Evolutionary conservation across 2,113 vertebrate species (phyloP), one percentile per base, ranked within the genome.

Genomic region (Scopus umbretta): DNA sequence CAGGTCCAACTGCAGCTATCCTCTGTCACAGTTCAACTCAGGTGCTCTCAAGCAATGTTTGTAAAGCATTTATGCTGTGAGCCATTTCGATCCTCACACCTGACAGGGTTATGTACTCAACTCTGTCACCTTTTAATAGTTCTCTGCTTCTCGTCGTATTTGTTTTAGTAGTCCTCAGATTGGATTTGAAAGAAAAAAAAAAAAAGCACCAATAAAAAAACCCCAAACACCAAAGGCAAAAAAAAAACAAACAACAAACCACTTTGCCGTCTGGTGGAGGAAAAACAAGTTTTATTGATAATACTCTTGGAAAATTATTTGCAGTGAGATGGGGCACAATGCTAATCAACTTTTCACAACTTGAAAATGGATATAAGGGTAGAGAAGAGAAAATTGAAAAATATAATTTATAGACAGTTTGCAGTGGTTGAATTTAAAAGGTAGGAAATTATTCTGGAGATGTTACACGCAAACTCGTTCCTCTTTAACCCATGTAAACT

Each of bases 101-200:
- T 97, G 90, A 86, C 93, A 97, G 91, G 88, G 88, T 94, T 95
- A 94, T 97, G 92, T 97, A 95, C 90, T 97, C 94, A 94, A 68
- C 89, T 94, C 49, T 94, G 63, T 96, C 94, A 95, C 93, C 92
- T 97, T 97, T 95, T 96, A 97, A 95, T 97, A 96, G 90, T 96
- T 93, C 86, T 95, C 42, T 91, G 34, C 90, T 95, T 92, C 67
- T 94, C 50, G 58, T 83, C 95, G 20, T 96, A 50, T 96, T 98
- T 97, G 84, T 91, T 97, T 94, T 97, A 94, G 62, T 88, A 92
- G 82, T 95, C 36, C 47, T 38, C 59, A 92, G 76, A 94, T 62
- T 86, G 78, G 66, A 92, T 92, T 94, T 72, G 76, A 61, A 85
- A 45, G 34, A 38, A 62, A 87, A 59, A 76, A 67, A 43, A 36